Conservation (phyloP, 35 echinoderm and acorn worm species). For the Acanthaster planci region DNA sequence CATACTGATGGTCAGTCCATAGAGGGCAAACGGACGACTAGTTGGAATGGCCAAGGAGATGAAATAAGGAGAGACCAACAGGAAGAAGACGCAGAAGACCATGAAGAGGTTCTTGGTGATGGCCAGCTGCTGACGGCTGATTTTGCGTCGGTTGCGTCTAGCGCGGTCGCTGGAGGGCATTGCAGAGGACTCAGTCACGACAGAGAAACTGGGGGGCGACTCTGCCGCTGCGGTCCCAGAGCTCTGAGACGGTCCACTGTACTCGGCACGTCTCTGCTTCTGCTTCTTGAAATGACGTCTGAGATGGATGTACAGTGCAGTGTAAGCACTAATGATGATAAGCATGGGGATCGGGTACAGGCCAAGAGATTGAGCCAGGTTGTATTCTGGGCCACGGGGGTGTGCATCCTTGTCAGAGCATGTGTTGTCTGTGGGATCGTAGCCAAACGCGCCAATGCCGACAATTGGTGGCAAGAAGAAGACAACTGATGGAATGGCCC, state of each 20-base stretch:
- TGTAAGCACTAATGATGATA: slow-evolving; percentile 63
- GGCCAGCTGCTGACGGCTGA: slow-evolving; percentile 43
- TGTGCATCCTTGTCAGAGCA: slow-evolving; percentile 74
- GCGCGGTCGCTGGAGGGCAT: neutral
- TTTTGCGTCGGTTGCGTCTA: neutral
- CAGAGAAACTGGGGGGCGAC: neutral
- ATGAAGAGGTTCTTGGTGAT: slow-evolving; percentile 74
- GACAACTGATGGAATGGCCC: slow-evolving; percentile 60
- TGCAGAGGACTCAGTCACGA: neutral
- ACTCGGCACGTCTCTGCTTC: neutral
- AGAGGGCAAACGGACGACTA: slow-evolving; percentile 25
- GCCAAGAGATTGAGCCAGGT: slow-evolving; percentile 44
- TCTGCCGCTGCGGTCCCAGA: no score
- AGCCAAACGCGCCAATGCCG: slow-evolving; percentile 74
- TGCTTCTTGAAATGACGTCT: slow-evolving; percentile 52
- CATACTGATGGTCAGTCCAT: slow-evolving; percentile 36
- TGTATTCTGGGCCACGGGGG: slow-evolving; percentile 62
- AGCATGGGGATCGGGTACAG: slow-evolving; percentile 75
- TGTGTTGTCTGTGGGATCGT: slow-evolving; percentile 56
- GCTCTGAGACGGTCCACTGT: no score
- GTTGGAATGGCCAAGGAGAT: slow-evolving; percentile 22
- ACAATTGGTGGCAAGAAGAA: slow-evolving; percentile 64
- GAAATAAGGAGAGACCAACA: slow-evolving; percentile 52
- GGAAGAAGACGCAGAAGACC: slow-evolving; percentile 48
- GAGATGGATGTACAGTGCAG: slow-evolving; percentile 62